Percentiles rank a stretch among this genome's conserved stretches.
phyloP scores from a whole-genome alignment of 2,888 invertebrate species.

The Andrena hattorfiana region DNA sequence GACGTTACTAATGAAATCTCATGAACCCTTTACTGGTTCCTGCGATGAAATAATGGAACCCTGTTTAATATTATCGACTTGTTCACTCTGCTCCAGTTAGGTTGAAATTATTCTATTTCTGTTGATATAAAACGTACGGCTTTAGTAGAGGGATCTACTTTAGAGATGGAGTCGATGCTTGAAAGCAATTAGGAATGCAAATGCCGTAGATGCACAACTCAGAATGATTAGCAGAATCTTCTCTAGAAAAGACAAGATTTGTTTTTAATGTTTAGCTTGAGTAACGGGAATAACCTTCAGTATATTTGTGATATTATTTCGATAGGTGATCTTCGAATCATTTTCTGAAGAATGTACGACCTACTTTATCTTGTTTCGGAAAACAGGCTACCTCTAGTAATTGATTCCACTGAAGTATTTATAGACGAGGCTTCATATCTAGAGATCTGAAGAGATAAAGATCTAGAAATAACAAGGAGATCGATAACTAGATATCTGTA shows the following conservation, averaged over 20 bases:
- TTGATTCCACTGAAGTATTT: neutral
- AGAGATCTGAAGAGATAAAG: neutral
- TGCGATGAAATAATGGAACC: neutral
- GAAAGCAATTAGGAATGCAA: neutral
- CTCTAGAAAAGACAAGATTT: neutral
- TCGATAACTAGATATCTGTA: neutral
- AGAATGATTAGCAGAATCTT: neutral
- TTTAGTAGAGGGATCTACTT: neutral
- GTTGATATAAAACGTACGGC: neutral
- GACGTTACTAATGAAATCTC: constrained; percentile 52
- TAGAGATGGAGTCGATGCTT: neutral
- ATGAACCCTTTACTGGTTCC: constrained; percentile 20
- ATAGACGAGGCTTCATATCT: neutral
- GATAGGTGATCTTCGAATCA: neutral
- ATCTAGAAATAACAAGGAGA: neutral
- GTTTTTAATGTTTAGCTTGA: neutral
- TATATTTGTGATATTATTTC: neutral
- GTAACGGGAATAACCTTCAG: neutral
- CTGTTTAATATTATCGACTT: neutral
- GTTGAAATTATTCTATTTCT: neutral
- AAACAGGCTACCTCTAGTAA: neutral
- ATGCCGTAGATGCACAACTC: neutral
- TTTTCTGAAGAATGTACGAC: neutral
- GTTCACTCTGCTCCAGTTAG: neutral
- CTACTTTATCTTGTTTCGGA: neutral